Conservation (phyloP, 2,113 vertebrate genomes). For the Engystomops pustulosus region DNA sequence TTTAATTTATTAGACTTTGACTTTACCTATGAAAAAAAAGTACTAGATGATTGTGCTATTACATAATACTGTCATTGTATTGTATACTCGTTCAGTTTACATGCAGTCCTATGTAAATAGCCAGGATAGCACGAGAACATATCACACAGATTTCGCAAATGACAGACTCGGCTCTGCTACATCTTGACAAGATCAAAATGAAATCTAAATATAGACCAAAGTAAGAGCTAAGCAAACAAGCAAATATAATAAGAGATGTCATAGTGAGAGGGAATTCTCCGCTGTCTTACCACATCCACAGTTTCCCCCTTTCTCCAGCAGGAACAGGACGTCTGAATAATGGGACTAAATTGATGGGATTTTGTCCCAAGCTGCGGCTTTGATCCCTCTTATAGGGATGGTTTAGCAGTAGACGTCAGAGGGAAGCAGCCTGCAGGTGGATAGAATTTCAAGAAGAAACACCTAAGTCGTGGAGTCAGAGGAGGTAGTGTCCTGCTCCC, state of each 20-base stretch:
- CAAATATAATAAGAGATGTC: too few species aligned
- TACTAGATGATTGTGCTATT: too few species aligned
- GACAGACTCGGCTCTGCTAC: neutral
- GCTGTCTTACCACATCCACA: constrained; percentile 50
- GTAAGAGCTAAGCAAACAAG: too few species aligned
- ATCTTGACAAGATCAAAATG: too few species aligned
- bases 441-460: constrained; percentile 47
- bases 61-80: too few species aligned
- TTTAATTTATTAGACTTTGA: too few species aligned
- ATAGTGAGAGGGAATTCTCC: neutral
- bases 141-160: neutral
- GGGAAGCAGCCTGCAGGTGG: constrained; percentile 42
- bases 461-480: constrained; percentile 20
- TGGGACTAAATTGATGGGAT: constrained; percentile 24
- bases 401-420: constrained; percentile 56
- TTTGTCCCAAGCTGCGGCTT: constrained; percentile 43
- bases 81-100: too few species aligned
- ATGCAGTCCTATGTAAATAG: too few species aligned
- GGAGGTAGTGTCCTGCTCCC: neutral
- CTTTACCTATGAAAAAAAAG: too few species aligned
- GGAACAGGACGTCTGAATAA: neutral
- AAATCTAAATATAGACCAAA: too few species aligned
- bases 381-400: constrained; percentile 55
- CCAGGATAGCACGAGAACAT: neutral
- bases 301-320: neutral